phyloP scores from a whole-genome alignment of 2,113 vertebrate species.

The Lasiurus borealis region DNA sequence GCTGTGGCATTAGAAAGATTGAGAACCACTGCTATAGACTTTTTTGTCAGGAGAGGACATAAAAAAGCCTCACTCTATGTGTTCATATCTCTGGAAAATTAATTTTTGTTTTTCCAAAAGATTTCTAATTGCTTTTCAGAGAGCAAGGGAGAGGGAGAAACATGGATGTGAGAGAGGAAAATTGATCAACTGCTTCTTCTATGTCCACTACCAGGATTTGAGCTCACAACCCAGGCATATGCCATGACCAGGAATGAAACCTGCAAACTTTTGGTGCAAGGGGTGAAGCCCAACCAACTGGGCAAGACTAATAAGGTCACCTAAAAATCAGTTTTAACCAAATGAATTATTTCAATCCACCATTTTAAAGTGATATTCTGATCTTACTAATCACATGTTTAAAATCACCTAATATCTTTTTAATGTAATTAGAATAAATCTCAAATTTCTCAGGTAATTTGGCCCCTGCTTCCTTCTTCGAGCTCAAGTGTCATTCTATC shows the following conservation, averaged over 20 bases:
- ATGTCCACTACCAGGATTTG: not conserved
- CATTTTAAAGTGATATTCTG: not conserved
- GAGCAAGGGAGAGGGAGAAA: not conserved
- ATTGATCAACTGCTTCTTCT: not conserved
- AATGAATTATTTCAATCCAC: constrained; percentile 4
- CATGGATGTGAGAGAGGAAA: not conserved
- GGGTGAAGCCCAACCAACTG: not conserved
- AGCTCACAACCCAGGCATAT: not conserved
- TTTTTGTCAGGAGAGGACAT: not conserved
- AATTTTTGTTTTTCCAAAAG: not conserved
- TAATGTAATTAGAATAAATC: not conserved
- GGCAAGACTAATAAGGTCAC: not conserved
- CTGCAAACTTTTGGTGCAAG: not conserved
- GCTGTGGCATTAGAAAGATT: no score
- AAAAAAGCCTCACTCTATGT: not conserved
- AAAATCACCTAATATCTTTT: not conserved
- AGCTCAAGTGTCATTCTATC: not conserved
- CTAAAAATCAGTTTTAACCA: not conserved
- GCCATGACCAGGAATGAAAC: not conserved
- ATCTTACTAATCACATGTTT: not conserved
- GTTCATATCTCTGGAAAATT: not conserved
- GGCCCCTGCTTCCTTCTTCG: not conserved
- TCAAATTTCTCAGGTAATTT: not conserved
- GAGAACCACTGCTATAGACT: no score
- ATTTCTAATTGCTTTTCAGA: not conserved